These are phyloP conservation scores for Leucoptera coffeella DNA, from an alignment of 2,888 invertebrate genomes.

Conservation along the genomic window DNA sequence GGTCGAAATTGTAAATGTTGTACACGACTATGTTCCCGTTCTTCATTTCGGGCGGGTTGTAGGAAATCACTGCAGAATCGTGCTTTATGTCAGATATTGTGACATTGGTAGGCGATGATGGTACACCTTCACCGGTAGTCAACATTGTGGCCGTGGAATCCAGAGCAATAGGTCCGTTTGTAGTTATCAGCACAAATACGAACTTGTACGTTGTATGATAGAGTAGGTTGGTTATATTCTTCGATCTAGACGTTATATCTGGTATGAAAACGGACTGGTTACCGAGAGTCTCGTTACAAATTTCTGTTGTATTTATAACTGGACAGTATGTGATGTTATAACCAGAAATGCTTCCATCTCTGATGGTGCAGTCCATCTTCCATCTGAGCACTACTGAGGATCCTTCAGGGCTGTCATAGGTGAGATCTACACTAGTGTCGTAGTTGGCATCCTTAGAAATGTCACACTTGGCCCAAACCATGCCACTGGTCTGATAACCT, in stretches of 20 bases:
- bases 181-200: slow-evolving; percentile 55
- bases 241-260: slow-evolving; percentile 42
- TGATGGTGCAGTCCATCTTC: slow-evolving; percentile 71
- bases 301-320: slow-evolving; percentile 39
- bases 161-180: slow-evolving; percentile 26
- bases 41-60: slow-evolving; percentile 62
- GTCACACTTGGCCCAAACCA: slow-evolving; percentile 76
- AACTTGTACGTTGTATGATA: slow-evolving; percentile 74
- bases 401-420: neutral
- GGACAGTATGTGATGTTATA: slow-evolving; percentile 74
- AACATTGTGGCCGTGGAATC: slow-evolving; percentile 44
- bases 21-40: slow-evolving; percentile 73
- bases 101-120: slow-evolving; percentile 53
- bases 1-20: slow-evolving; percentile 45
- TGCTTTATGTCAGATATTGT: slow-evolving; percentile 54
- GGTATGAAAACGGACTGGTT: slow-evolving; percentile 25
- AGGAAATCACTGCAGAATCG: slow-evolving; percentile 56
- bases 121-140: slow-evolving; percentile 66
- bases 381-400: slow-evolving; percentile 60
- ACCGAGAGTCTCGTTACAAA: slow-evolving; percentile 44
- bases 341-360: slow-evolving; percentile 64
- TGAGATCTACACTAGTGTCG: neutral
- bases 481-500: slow-evolving; percentile 65
- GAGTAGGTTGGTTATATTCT: slow-evolving; percentile 56
- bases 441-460: slow-evolving; percentile 27